Base-by-base conservation (phyloP, 2,113 vertebrate species). In the Ornithorhynchus anatinus region DNA sequence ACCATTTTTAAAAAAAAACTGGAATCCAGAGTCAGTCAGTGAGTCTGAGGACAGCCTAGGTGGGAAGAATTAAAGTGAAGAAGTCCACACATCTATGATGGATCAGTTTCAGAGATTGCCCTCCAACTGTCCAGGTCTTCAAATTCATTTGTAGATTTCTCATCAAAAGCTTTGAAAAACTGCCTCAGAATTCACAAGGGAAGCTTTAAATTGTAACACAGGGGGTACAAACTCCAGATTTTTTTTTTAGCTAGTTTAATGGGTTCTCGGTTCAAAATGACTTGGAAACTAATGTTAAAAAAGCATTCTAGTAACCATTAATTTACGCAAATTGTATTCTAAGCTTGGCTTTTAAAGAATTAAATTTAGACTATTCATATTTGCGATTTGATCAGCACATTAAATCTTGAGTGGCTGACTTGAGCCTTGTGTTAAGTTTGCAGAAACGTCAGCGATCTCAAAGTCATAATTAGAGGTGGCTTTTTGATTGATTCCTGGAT, bases 321-420 rank as follows among this genome's bases (percentile, higher is more conserved):
- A 79, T 44, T 84, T 70, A 68, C 23, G 48, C 63, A 78, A 58
- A 45, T 54, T 66, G 13, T 77, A 17, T n/a, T 44, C 53, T 72
- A 59, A 65, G 19, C 16, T 64, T 60, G 33, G 17, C 15, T 70
- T 71, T 69, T 61, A 66, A 73, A 61, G 38, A 79, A 65, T 76
- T 75, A 72, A 52, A 53, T 76, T 67, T 59, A 66, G 16, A 36
- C 16, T 71, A 23, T 65, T 77, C 51, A 81, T 63, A 32, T 42
- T 59, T 77, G 37, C 77, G 25, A 39, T 35, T 16, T 13, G 64
- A 11, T 69, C 53, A 68, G 70, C 65, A 25, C 43, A 66, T 79
- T 68, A 62, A 70, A 39, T 65, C 36, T 75, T 68, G n/a, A 64
- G 47, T 66, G 11, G 23, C 57, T 72, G 64, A 45, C 59, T 68